These are phyloP conservation scores for Myotis myotis DNA, from an alignment of 2,797 vertebrate genomes.

Conservation along the genomic window DNA sequence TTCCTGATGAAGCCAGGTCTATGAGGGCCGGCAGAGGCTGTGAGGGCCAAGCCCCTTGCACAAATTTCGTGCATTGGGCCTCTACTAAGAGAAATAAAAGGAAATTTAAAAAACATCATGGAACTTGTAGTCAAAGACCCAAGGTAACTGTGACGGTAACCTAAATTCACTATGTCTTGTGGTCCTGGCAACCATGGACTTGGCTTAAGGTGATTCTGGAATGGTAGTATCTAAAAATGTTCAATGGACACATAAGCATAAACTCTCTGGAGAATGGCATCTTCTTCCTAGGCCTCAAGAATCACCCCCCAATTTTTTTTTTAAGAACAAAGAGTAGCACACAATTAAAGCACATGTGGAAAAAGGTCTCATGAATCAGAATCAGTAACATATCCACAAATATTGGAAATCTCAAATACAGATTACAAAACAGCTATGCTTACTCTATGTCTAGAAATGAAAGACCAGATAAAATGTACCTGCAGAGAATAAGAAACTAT, in stretches of 20 bases:
- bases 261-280: background rate
- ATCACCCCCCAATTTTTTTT: background rate
- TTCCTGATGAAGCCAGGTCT: too few relatives aligned
- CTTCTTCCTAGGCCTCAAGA: background rate
- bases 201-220: background rate
- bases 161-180: background rate
- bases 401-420: background rate
- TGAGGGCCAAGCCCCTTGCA: too few relatives aligned
- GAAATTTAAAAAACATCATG: background rate
- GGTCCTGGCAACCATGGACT: background rate
- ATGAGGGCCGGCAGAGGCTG: too few relatives aligned
- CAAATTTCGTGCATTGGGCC: too few relatives aligned
- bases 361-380: background rate
- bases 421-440: background rate
- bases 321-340: background rate
- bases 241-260: background rate
- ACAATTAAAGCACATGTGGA: background rate
- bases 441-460: conserved; percentile 18
- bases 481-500: background rate
- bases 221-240: background rate
- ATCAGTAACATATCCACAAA: background rate
- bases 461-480: background rate
- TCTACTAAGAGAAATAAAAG: background rate
- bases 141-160: background rate
- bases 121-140: background rate